Conservation (phyloP, 2,113 vertebrate species). For the Agelaius tricolor region DNA sequence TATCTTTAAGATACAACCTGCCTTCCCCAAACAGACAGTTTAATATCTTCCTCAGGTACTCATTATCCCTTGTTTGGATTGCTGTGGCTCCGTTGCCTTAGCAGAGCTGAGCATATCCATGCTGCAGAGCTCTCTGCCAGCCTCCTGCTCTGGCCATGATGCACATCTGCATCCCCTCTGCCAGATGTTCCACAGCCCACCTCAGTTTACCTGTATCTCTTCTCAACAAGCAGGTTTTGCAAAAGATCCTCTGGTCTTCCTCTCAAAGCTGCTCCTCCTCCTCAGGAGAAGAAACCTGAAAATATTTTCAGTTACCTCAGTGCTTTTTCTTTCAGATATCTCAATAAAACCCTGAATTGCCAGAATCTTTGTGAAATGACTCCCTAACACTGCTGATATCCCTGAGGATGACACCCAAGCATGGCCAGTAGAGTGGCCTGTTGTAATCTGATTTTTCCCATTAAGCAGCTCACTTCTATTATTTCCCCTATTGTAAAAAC, state of each 20-base stretch:
- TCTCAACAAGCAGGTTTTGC: neutral
- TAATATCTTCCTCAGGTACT: neutral
- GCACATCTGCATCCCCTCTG: neutral
- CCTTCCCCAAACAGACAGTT: neutral
- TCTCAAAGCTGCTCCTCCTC: neutral
- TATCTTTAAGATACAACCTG: neutral
- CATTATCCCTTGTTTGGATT: neutral
- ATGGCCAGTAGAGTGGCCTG: accelerated
- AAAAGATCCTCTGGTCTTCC: neutral
- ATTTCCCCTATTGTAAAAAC: neutral
- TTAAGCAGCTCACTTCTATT: neutral
- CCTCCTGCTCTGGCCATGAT: neutral
- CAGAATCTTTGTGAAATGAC: neutral
- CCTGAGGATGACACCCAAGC: neutral
- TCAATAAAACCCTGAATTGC: neutral
- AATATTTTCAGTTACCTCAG: neutral
- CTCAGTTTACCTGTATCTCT: neutral
- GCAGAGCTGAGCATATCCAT: neutral
- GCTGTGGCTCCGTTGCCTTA: neutral
- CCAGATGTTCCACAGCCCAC: neutral
- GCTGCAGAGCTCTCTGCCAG: neutral
- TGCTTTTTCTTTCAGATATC: neutral
- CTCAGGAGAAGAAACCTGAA: neutral
- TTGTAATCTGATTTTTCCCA: neutral
- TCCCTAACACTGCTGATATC: neutral